Conservation (phyloP, 2,797 vertebrate species). For the Diplodus sargus region DNA sequence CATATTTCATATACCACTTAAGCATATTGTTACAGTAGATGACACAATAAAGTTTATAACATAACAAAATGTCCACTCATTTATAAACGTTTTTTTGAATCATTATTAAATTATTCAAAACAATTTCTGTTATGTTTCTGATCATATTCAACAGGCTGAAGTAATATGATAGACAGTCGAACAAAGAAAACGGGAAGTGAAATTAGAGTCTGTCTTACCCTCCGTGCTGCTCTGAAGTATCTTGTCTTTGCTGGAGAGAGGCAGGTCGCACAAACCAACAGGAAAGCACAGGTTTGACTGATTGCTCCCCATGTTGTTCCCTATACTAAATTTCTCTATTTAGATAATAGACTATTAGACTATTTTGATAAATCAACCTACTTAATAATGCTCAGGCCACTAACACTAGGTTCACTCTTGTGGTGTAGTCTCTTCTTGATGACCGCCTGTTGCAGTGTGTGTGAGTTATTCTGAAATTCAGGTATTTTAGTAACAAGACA, state of each 20-base stretch:
- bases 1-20: too few species aligned
- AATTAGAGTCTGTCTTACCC: conserved; percentile 60
- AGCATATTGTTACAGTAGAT: too few species aligned
- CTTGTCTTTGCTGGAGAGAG: conserved; percentile 38
- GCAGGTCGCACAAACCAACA: conserved; percentile 2
- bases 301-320: conserved; percentile 75
- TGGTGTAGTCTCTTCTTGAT: background rate
- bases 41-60: too few species aligned
- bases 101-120: too few species aligned
- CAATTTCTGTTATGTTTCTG: background rate
- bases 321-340: background rate
- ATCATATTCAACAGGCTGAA: background rate
- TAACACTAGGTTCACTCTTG: background rate
- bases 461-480: background rate
- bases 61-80: too few species aligned
- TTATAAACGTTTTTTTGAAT: too few species aligned
- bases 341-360: too few species aligned
- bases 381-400: background rate
- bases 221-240: conserved; percentile 1
- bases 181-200: background rate
- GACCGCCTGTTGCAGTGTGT: background rate
- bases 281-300: conserved; percentile 48
- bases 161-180: background rate
- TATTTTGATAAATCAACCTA: background rate
- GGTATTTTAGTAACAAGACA: conserved; percentile 11